Evolutionary conservation across 1,140 invertebrate species (phyloP), one percentile per base, ranked within the genome.

Genomic region (Limonius californicus): DNA sequence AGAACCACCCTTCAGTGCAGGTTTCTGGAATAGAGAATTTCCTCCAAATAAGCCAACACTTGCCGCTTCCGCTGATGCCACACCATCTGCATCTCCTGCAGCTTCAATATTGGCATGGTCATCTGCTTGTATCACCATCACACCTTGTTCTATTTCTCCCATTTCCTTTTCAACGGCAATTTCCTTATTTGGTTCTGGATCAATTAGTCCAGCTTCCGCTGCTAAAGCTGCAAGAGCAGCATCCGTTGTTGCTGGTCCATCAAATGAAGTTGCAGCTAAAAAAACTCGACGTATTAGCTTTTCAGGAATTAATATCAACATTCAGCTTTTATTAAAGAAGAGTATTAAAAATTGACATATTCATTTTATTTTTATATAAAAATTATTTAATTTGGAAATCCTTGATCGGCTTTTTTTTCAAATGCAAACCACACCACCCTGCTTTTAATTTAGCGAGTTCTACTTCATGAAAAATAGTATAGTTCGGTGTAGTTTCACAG

Each of bases 201-300:
- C 83, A 20, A 86, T 82, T 0, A 87, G 69, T 12, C 84, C 85
- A 21, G 85, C 84, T 70, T 87, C 85, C 7, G 84, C 85, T 21
- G 85, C 85, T 7, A 87, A 72, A 1, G 85, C 84, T 12, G 86
- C 85, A 8, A 87, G 69, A 1, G 85, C 85, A 2, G 84, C 84
- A 67, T 87, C 85, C 2, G 83, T 85, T 3, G 85, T 85, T 1
- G 83, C 84, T 15, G 84, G 84, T 11, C 83, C 82, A 67, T 86
- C 85, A 54, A 74, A 74, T 1, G 80, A 81, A 1, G 80, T 81
- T 12, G 81, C 80, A 32, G 82, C 72, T 81, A 14, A 4, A 45
- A 45, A 18, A n/a, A n/a, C n/a, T n/a, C n/a, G n/a, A n/a, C n/a
- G n/a, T n/a, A n/a, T n/a, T n/a, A n/a, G n/a, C n/a, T n/a, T n/a